Conservation (phyloP, 1,140 invertebrate genomes). For the Macrotrachela quadricornifera region DNA sequence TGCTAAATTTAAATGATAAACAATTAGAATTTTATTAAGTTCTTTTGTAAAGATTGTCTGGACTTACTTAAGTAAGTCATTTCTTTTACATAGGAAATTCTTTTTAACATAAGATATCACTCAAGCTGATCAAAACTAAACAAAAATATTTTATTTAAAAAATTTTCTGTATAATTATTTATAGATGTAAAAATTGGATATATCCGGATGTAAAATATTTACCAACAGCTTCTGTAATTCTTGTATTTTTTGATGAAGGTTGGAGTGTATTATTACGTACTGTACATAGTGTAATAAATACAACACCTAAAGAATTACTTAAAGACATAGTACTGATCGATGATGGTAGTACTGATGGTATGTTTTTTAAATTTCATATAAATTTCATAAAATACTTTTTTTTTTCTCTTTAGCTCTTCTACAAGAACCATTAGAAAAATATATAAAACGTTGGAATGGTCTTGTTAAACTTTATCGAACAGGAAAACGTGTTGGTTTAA, state of each 20-base stretch:
- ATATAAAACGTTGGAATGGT: slow-evolving; percentile 39
- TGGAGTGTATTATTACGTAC: slow-evolving; percentile 79
- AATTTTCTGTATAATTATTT: background rate
- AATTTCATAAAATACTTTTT: background rate
- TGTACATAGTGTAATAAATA: slow-evolving; percentile 81
- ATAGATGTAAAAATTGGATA: slow-evolving; percentile 72
- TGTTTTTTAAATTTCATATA: slow-evolving; percentile 67
- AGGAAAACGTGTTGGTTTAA: slow-evolving; percentile 61
- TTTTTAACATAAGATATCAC: too few relatives aligned
- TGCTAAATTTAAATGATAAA: too few relatives aligned
- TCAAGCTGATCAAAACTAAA: too few relatives aligned
- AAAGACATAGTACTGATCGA: slow-evolving; percentile 93
- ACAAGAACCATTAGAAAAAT: slow-evolving; percentile 62
- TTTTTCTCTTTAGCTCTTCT: slow-evolving; percentile 9
- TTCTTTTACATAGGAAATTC: too few relatives aligned
- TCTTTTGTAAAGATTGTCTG: too few relatives aligned
- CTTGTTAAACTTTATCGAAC: slow-evolving; percentile 55
- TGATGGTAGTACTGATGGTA: slow-evolving; percentile 34
- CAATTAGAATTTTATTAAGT: too few relatives aligned
- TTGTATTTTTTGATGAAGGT: slow-evolving; percentile 94
- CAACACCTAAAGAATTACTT: slow-evolving; percentile 64
- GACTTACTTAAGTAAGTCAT: too few relatives aligned
- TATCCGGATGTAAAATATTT: slow-evolving; percentile 53
- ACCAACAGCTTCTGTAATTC: slow-evolving; percentile 73
- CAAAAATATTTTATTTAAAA: slow-evolving; percentile 11